Percentiles rank a stretch among this genome's conserved stretches.
Evolutionary conservation across 1,140 invertebrate genomes (phyloP).

Genomic region (Dinothrombium tinctorium): DNA sequence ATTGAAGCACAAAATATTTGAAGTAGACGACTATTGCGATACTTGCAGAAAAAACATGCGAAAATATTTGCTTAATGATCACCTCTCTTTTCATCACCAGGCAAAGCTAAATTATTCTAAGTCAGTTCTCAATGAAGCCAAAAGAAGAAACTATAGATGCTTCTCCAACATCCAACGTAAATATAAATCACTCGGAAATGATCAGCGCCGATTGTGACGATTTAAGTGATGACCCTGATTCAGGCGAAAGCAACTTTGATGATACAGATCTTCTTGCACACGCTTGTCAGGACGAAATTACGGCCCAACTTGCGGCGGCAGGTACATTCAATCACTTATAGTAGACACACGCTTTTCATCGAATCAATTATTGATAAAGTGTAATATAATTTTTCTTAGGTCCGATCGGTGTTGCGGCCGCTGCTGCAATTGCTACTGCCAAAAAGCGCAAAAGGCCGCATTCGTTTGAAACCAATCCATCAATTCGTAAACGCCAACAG

Average conservation of each 20-base stretch:
- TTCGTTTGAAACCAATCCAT: slow-evolving; percentile 93
- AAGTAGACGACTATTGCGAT: no score
- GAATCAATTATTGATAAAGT: neutral
- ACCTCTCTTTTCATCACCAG: no score
- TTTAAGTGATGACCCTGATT: slow-evolving; percentile 21
- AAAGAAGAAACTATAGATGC: neutral
- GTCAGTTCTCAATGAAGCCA: no score
- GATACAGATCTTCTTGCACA: slow-evolving; percentile 22
- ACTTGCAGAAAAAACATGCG: no score
- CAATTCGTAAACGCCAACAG: slow-evolving; percentile 81
- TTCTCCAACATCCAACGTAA: neutral
- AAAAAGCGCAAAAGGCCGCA: slow-evolving; percentile 86
- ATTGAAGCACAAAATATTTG: no score
- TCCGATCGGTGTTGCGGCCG: slow-evolving; percentile 82
- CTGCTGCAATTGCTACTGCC: slow-evolving; percentile 81
- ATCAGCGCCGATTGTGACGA: slow-evolving; percentile 14
- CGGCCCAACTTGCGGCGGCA: slow-evolving; percentile 77
- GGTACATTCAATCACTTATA: slow-evolving; percentile 25
- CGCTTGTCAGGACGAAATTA: slow-evolving; percentile 62
- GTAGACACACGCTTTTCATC: neutral
- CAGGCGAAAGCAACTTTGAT: slow-evolving; percentile 24
- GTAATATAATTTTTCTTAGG: slow-evolving; percentile 28
- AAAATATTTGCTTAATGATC: no score
- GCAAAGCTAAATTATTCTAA: no score
- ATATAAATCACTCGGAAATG: neutral